A percentile compares a stretch with the other conserved stretches of the same genome.
Conservation (phyloP, 2,113 vertebrate species). For the Calidris pygmaea region DNA sequence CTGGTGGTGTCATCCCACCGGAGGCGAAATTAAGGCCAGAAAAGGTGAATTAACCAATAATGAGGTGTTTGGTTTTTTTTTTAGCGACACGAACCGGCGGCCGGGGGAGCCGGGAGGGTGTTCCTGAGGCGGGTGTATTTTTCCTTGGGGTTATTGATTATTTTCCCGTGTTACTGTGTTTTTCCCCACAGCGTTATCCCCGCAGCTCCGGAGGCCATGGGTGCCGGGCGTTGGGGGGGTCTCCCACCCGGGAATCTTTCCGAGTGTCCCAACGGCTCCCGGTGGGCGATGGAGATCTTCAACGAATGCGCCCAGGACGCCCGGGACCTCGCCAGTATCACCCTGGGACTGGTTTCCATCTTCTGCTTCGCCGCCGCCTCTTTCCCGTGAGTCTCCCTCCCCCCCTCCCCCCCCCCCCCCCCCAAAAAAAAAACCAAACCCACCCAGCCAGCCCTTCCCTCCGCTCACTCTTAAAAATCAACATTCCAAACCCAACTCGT, state of each 20-base stretch:
- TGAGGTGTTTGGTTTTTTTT: not conserved
- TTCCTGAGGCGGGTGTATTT: accelerated
- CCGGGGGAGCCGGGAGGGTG: not conserved
- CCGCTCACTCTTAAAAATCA: too few species aligned
- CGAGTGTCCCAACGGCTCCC: conserved; percentile 84
- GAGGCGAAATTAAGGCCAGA: accelerated
- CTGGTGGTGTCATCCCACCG: accelerated
- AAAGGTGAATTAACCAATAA: not conserved
- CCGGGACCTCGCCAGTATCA: conserved; percentile 85
- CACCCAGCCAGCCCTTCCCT: not conserved
- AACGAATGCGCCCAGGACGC: conserved; percentile 84
- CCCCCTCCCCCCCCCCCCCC: not conserved
- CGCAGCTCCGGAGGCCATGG: not conserved
- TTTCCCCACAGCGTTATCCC: not conserved
- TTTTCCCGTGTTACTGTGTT: not conserved
- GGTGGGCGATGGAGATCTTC: conserved; percentile 85
- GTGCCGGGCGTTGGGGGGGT: not conserved
- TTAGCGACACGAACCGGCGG: accelerated
- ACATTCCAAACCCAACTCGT: accelerated
- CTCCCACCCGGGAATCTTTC: conserved; percentile 69
- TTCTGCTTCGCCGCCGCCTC: conserved; percentile 86
- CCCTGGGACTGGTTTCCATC: conserved; percentile 88
- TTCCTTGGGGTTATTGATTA: accelerated
- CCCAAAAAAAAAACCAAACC: too few species aligned
- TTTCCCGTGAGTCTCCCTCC: conserved; percentile 83